Base-by-base conservation (phyloP, 2,797 vertebrate species). In the Hypotaenidia philippensis region DNA sequence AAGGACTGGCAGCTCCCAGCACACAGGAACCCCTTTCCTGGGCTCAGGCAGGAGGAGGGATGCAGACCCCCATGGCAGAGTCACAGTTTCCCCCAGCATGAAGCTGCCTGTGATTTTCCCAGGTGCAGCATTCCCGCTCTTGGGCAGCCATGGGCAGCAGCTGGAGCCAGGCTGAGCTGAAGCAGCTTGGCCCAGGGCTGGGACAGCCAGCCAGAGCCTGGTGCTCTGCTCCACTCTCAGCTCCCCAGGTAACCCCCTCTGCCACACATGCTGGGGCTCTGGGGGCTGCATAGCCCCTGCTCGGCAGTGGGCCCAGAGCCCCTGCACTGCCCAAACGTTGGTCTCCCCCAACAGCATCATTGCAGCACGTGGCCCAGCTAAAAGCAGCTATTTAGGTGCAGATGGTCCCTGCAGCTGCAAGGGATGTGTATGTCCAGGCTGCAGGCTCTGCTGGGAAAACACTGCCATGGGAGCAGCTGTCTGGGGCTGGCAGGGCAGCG, bases 251-350 rank as follows among this genome's bases (percentile, higher is more conserved):
- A 57, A 84, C 38, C 6, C 47, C 9, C 6, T 44, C 52, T 77
- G n/a, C 59, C 0, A 0, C 1, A 0, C 5, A 1, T n/a, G 31
- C 44, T 55, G 32, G 45, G 40, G 45, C n/a, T 55, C 22, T 8
- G 17, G 21, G 22, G 56, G 22, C 47, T 76, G n/a, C 34, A 5
- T 1, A 9, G n/a, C 18, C 40, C 20, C 20, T 6, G 16, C 29
- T 49, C 36, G 19, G 11, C 53, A 22, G 27, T 10, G 49, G 82
- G 34, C 63, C 44, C 63, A 22, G 55, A 76, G 21, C 31, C 63
- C 44, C n/a, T 10, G 2, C 13, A 7, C 12, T 69, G 32, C 52
- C 63, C 50, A 56, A 25, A 0, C 0, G 0, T 5, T 29, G 38
- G 20, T 72, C 2, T 50, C 17, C 31, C 10, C 34, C 32, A 14